Percentiles rank a stretch among this genome's conserved stretches.
Evolutionary conservation across 2,888 invertebrate genomes (phyloP).

Genomic region (Colletes collaris): DNA sequence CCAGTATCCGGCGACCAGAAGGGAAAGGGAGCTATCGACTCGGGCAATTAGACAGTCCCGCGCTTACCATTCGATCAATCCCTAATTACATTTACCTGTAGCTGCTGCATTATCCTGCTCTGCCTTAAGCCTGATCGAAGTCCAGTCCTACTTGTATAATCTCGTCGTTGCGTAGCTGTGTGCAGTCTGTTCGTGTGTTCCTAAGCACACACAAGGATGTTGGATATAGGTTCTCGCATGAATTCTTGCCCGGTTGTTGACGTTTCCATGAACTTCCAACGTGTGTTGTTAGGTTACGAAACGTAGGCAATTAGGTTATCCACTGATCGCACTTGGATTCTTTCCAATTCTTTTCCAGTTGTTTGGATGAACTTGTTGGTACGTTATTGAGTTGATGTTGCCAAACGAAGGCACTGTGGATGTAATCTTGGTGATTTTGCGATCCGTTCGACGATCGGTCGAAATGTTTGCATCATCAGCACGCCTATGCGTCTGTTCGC

Average conservation of each 20-base stretch:
- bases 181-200: background rate
- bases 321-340: no score
- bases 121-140: constrained; percentile 12
- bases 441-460: background rate
- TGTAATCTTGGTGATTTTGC: background rate
- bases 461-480: constrained; percentile 28
- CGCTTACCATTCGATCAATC: constrained; percentile 76
- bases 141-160: constrained; percentile 31
- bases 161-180: background rate
- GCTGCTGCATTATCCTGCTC: constrained; percentile 67
- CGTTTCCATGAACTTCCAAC: no score
- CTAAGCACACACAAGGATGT: no score
- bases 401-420: no score
- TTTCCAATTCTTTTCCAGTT: no score
- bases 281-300: no score
- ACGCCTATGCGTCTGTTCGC: constrained; percentile 13
- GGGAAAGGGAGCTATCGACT: constrained; percentile 58
- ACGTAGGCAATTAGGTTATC: no score
- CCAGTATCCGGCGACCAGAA: constrained; percentile 56
- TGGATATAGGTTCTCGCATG: no score
- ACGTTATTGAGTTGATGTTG: no score
- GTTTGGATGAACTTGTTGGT: no score
- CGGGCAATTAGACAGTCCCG: constrained; percentile 69
- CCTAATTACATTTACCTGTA: constrained; percentile 79
- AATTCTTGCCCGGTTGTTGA: no score